phyloP scores from a whole-genome alignment of 2,888 invertebrate species.

The Operophtera brumata region DNA sequence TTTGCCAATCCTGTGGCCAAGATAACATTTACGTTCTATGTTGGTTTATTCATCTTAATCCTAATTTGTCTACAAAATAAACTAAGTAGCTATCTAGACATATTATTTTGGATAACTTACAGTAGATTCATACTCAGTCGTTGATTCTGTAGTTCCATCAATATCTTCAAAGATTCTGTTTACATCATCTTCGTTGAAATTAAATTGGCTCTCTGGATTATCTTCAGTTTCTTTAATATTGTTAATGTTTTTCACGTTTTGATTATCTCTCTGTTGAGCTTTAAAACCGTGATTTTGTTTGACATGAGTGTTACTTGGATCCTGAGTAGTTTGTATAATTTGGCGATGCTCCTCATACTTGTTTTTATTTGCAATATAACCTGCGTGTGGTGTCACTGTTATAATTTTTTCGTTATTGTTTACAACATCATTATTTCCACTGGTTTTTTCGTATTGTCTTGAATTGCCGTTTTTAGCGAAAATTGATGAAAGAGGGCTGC shows the following conservation, averaged over 20 bases:
- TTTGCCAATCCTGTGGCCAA: no score
- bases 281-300: neutral
- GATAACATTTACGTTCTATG: no score
- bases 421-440: conserved; percentile 2
- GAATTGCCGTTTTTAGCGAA: conserved; percentile 2
- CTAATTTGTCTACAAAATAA: no score
- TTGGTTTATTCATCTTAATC: no score
- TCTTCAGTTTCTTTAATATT: neutral
- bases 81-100: neutral
- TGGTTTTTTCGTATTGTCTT: conserved; percentile 1
- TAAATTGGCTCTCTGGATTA: neutral
- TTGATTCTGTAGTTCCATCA: conserved; percentile 16
- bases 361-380: conserved; percentile 3
- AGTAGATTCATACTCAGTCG: conserved; percentile 27
- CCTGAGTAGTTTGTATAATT: neutral
- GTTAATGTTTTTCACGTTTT: neutral
- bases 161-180: neutral
- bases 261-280: neutral
- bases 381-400: conserved; percentile 11
- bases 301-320: neutral
- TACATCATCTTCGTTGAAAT: neutral
- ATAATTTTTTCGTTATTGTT: conserved; percentile 9
- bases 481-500: conserved; percentile 6
- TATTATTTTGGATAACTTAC: conserved; percentile 18
- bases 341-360: neutral